These are phyloP conservation scores for Seira ritae DNA, from an alignment of 2,888 invertebrate species.

Conservation along the genomic window DNA sequence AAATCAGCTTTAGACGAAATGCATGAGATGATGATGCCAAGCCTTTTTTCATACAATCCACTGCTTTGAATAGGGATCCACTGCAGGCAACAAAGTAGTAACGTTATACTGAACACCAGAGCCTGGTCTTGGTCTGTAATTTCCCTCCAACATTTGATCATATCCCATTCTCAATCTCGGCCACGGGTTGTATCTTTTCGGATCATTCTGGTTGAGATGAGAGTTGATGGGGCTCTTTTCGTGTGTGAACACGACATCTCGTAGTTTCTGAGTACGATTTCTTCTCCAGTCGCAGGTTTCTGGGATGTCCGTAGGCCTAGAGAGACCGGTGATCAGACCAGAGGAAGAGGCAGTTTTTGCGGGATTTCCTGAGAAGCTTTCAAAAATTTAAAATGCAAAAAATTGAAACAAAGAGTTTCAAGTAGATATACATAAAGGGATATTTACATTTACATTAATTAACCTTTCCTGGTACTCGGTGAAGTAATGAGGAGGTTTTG, in stretches of 20 bases:
- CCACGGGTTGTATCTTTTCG: constrained; percentile 46
- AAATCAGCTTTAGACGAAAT: too few species aligned
- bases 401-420: too few species aligned
- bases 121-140: constrained; percentile 20
- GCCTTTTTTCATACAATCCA: constrained; percentile 40
- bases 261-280: constrained; percentile 22
- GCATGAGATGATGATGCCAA: too few species aligned
- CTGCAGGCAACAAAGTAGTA: constrained; percentile 30
- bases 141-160: constrained; percentile 15
- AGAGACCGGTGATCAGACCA: constrained; percentile 11
- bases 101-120: constrained; percentile 34
- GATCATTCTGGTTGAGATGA: constrained; percentile 40
- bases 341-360: constrained; percentile 7
- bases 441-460: not conserved
- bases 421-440: too few species aligned
- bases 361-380: constrained; percentile 37
- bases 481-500: not conserved
- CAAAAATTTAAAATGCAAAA: too few species aligned
- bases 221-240: constrained; percentile 26
- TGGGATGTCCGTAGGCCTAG: constrained; percentile 31
- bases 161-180: constrained; percentile 27
- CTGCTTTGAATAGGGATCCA: not conserved
- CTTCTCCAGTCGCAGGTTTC: constrained; percentile 41
- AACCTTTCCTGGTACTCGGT: constrained; percentile 34
- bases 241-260: constrained; percentile 36